A percentile compares a stretch with the other conserved stretches of the same genome.
Evolutionary conservation across 2,113 vertebrate genomes (phyloP).

Genomic region (Halcyon senegalensis): DNA sequence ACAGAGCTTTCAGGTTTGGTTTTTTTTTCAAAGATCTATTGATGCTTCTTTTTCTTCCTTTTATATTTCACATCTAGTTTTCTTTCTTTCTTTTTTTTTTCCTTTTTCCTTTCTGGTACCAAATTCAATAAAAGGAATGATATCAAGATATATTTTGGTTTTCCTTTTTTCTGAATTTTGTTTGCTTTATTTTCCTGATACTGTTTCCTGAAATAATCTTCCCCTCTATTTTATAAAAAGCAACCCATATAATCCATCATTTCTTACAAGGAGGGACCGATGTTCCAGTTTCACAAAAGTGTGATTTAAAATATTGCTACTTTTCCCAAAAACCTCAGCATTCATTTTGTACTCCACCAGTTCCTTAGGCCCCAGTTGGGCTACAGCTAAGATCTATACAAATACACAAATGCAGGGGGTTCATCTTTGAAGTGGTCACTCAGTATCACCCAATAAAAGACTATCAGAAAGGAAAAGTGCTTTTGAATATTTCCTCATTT

Average conservation of each 20-base stretch:
- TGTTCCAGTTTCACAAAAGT: neutral
- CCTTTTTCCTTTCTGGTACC: neutral
- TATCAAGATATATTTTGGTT: neutral
- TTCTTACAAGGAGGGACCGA: neutral
- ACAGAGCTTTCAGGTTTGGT: neutral
- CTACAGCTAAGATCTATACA: neutral
- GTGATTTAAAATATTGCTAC: neutral
- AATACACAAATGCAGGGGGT: neutral
- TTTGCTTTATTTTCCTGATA: neutral
- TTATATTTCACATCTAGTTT: neutral
- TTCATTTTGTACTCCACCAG: neutral
- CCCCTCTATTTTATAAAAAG: neutral
- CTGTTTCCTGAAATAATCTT: neutral
- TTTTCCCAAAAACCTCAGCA: neutral
- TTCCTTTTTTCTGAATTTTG: neutral
- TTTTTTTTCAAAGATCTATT: neutral
- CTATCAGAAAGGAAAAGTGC: constrained; percentile 15
- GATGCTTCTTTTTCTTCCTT: neutral
- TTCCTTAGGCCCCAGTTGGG: neutral
- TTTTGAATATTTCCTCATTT: constrained; percentile 33
- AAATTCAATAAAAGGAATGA: neutral
- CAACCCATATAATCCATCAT: neutral
- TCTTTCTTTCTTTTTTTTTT: neutral
- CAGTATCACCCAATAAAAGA: constrained; percentile 28
- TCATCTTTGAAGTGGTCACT: constrained; percentile 40